Evolutionary conservation across 2,888 invertebrate genomes (phyloP), one percentile per base, ranked within the genome.

Genomic region (Coelopa pilipes): DNA sequence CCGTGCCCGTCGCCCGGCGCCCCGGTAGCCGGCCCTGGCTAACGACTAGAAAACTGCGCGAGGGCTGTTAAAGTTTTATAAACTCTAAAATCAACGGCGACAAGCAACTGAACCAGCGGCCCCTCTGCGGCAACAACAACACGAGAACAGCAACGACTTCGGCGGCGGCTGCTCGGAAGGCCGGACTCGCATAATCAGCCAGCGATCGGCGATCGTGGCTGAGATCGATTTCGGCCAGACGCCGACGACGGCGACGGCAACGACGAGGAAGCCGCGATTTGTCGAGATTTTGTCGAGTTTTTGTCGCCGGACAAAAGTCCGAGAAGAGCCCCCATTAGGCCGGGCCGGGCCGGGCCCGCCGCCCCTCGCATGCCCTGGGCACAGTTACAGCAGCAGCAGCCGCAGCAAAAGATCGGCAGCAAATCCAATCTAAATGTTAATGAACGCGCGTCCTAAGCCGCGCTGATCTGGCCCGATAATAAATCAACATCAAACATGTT

Each of bases 351-450:
- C 34, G 34, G 7, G 34, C 34, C 2, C 34, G 4, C 4, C 34
- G 4, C 34, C 34, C 34, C 7, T 34, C 34, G 2, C 34, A 34
- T 34, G 4, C 34, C 19, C 67, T 72, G 50, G 60, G 62, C 53
- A 57, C 50, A 69, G 60, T 68, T 60, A 72, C 55, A 59, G 34
- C 34, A 34, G 34, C 34, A 72, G 34, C 17, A 55, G 24, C 50
- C 49, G 50, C 66, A 66, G 47, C 60, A 70, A 69, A 45, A 57
- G 34, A 67, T n/a, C 34, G 17, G 47, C 63, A 49, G 24, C 76
- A 76, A 79, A 79, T 76, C 76, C 78, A 78, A 80, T 79, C 77
- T 79, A 78, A 80, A 80, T 79, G 78, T 79, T 79, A 79, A 79
- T 80, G 79, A 80, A 79, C 76, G 74, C 78, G 73, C 71, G 57